A percentile compares a stretch with the other conserved stretches of the same genome.
Evolutionary conservation across 2,797 vertebrate genomes (phyloP).

Genomic region (Ibycter americanus): DNA sequence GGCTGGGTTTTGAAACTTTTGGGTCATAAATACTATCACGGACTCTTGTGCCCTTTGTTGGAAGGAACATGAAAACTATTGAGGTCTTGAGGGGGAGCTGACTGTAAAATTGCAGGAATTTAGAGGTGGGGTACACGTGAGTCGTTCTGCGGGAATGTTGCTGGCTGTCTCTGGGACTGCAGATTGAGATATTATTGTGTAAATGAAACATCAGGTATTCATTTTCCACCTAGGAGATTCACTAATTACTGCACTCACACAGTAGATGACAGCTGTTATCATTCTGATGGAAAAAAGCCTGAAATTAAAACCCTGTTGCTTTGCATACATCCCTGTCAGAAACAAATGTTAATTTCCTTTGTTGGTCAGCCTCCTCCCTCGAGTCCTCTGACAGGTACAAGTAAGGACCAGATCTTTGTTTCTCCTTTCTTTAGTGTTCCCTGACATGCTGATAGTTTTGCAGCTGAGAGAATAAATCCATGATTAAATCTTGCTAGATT

Average conservation of each 20-base stretch:
- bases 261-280: conserved; percentile 66
- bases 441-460: not conserved
- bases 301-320: conserved; percentile 60
- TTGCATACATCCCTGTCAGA: conserved; percentile 40
- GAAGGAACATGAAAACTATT: not conserved
- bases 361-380: not conserved
- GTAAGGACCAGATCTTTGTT: not conserved
- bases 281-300: conserved; percentile 48
- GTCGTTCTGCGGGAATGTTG: conserved; percentile 44
- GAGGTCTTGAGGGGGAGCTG: not conserved
- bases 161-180: conserved; percentile 27
- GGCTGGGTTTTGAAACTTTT: not conserved
- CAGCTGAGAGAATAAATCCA: not conserved
- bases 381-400: not conserved
- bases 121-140: not conserved
- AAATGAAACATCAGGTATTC: conserved; percentile 52
- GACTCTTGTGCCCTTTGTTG: not conserved
- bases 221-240: conserved; percentile 22
- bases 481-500: not conserved
- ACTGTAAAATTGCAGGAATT: not conserved
- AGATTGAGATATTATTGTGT: conserved; percentile 19
- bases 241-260: conserved; percentile 55
- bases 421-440: not conserved
- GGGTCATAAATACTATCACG: not conserved
- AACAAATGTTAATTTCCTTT: conserved; percentile 51